Percentiles rank a stretch among this genome's conserved stretches.
Evolutionary conservation across 1,140 invertebrate genomes (phyloP).

Genomic region (Pogonomyrmex californicus): DNA sequence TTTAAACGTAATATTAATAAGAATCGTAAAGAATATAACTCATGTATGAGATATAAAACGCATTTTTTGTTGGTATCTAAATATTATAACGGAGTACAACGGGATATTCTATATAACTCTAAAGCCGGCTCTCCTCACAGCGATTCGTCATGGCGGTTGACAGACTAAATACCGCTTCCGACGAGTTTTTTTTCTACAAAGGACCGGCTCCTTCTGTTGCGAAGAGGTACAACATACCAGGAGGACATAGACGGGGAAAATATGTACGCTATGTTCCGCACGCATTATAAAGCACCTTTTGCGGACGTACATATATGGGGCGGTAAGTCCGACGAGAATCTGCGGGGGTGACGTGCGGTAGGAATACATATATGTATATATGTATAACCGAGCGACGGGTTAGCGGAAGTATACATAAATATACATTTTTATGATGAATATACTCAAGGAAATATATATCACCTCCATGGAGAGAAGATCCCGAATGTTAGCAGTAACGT

Average conservation of each 20-base stretch:
- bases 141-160: slow-evolving; percentile 75
- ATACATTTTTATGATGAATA: slow-evolving; percentile 80
- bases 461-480: slow-evolving; percentile 45
- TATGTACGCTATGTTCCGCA: slow-evolving; percentile 62
- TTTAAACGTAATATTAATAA: neutral
- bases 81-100: neutral
- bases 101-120: slow-evolving; percentile 39
- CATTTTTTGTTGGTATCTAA: slow-evolving; percentile 9
- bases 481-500: slow-evolving; percentile 37
- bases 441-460: slow-evolving; percentile 61
- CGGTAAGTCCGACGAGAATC: slow-evolving; percentile 56
- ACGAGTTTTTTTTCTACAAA: slow-evolving; percentile 73
- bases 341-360: slow-evolving; percentile 54
- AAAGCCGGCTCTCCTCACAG: slow-evolving; percentile 41
- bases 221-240: slow-evolving; percentile 18
- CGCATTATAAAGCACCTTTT: slow-evolving; percentile 62
- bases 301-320: slow-evolving; percentile 32
- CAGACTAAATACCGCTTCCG: slow-evolving; percentile 75
- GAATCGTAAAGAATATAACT: neutral
- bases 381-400: slow-evolving; percentile 51
- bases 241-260: slow-evolving; percentile 56
- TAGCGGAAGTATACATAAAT: slow-evolving; percentile 73
- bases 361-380: slow-evolving; percentile 71
- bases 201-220: slow-evolving; percentile 35
- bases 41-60: neutral